phyloP scores from a whole-genome alignment of 2,113 vertebrate species.

The Calypte anna region DNA sequence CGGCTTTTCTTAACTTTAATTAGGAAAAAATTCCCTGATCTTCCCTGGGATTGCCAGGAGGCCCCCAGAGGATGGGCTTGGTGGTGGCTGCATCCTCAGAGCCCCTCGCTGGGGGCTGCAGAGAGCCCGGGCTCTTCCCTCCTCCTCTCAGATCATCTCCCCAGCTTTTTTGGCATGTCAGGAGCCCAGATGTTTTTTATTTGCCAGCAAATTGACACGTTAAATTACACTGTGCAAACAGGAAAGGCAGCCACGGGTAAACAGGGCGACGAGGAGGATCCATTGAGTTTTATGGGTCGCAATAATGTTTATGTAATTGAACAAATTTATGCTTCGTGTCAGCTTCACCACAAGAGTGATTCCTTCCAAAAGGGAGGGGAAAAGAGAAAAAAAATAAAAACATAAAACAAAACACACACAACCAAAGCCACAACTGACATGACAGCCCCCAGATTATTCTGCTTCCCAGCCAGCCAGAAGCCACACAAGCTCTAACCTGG shows the following conservation, averaged over 20 bases:
- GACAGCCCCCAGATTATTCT: background rate
- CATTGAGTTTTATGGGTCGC: conserved; percentile 83
- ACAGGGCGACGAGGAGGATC: conserved; percentile 75
- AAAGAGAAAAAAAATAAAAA: too few relatives aligned
- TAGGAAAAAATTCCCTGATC: conserved; percentile 77
- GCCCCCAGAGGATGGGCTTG: conserved; percentile 72
- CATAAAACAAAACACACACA: too few relatives aligned
- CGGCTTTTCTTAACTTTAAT: conserved; percentile 75
- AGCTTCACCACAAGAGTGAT: conserved; percentile 71
- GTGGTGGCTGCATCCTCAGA: conserved; percentile 64
- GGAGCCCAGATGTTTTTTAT: conserved; percentile 87
- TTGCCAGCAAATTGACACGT: conserved; percentile 85
- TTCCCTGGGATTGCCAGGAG: conserved; percentile 72
- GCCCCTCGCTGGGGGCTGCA: conserved; percentile 62
- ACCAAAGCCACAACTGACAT: background rate
- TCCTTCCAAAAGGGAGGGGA: conserved; percentile 66
- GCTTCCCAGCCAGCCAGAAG: background rate
- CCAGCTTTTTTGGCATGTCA: conserved; percentile 78
- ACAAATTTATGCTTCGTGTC: conserved; percentile 78
- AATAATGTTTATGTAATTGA: conserved; percentile 84
- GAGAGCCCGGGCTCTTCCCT: conserved; percentile 47
- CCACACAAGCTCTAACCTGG: background rate
- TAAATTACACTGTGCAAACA: conserved; percentile 83
- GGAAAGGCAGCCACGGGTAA: conserved; percentile 76
- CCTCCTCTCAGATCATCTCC: conserved; percentile 72